Percentiles rank a stretch among this genome's conserved stretches.
These are phyloP conservation scores for Mirounga angustirostris DNA, from an alignment of 2,113 vertebrate species.

Conservation along the genomic window DNA sequence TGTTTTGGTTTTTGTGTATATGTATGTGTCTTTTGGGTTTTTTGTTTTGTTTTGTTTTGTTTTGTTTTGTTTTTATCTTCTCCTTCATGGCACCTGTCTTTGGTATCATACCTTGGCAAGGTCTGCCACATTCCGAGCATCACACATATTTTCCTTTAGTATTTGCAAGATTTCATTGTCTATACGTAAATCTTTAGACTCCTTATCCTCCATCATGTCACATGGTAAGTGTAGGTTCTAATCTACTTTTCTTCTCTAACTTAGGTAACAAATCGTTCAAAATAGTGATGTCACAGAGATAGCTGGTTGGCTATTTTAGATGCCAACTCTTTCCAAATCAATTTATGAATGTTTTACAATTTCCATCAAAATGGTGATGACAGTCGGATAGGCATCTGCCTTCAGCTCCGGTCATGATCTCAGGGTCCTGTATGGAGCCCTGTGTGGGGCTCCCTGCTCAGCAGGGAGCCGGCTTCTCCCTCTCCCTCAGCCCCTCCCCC, in stretches of 20 bases:
- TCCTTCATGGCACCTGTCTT: not conserved
- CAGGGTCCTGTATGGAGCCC: not conserved
- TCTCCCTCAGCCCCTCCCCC: not conserved
- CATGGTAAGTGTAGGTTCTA: not conserved
- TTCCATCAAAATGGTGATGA: not conserved
- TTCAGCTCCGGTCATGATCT: too few relatives aligned
- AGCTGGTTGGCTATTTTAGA: not conserved
- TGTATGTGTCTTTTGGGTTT: not conserved
- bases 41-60: too few relatives aligned
- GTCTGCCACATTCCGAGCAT: not conserved
- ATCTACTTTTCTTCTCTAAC: not conserved
- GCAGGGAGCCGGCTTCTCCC: not conserved
- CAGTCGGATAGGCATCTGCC: not conserved
- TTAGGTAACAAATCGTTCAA: not conserved
- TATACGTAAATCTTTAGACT: not conserved
- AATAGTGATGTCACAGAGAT: not conserved
- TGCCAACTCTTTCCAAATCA: not conserved
- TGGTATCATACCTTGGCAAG: not conserved
- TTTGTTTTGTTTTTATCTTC: not conserved
- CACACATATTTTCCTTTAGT: conserved; percentile 25
- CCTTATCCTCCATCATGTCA: not conserved
- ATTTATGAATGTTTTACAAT: not conserved
- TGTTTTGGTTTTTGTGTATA: not conserved
- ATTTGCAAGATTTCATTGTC: not conserved
- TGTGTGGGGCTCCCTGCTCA: not conserved